Conservation (phyloP, 1,140 invertebrate genomes). For the Mesaphorura yosii region DNA sequence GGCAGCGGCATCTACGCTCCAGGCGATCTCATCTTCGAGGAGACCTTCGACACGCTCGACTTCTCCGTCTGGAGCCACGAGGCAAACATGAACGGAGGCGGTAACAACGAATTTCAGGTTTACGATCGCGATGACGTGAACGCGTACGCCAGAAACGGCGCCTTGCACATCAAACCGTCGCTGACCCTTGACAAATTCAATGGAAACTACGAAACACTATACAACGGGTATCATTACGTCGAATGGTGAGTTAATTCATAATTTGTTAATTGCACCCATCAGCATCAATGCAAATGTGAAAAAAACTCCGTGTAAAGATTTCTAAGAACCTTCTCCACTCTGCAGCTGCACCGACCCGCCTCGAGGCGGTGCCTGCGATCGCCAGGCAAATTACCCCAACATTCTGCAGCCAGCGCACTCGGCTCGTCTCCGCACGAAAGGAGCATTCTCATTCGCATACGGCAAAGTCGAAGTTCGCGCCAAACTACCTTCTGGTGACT, state of each 20-base stretch:
- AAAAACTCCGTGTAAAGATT: neutral
- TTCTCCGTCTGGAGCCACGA: slow-evolving; percentile 12
- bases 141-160: slow-evolving; percentile 45
- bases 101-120: slow-evolving; percentile 47
- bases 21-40: slow-evolving; percentile 15
- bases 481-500: slow-evolving; percentile 18
- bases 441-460: slow-evolving; percentile 22
- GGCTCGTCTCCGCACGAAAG: slow-evolving; percentile 13
- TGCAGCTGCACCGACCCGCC: slow-evolving; percentile 21
- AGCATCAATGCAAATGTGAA: too few relatives aligned
- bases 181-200: slow-evolving; percentile 47
- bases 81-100: slow-evolving; percentile 18
- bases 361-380: slow-evolving; percentile 4
- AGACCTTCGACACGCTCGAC: slow-evolving; percentile 1
- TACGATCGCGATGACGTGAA: slow-evolving; percentile 49
- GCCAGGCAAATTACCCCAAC: slow-evolving; percentile 2
- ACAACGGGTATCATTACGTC: slow-evolving; percentile 44
- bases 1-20: neutral
- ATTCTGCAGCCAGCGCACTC: slow-evolving; percentile 13
- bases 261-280: slow-evolving; percentile 7
- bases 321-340: neutral
- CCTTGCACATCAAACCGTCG: slow-evolving; percentile 48
- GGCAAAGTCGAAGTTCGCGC: slow-evolving; percentile 16
- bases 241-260: slow-evolving; percentile 42
- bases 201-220: slow-evolving; percentile 40